Evolutionary conservation across 2,797 vertebrate genomes (phyloP).

Genomic region (Sardinella longiceps): DNA sequence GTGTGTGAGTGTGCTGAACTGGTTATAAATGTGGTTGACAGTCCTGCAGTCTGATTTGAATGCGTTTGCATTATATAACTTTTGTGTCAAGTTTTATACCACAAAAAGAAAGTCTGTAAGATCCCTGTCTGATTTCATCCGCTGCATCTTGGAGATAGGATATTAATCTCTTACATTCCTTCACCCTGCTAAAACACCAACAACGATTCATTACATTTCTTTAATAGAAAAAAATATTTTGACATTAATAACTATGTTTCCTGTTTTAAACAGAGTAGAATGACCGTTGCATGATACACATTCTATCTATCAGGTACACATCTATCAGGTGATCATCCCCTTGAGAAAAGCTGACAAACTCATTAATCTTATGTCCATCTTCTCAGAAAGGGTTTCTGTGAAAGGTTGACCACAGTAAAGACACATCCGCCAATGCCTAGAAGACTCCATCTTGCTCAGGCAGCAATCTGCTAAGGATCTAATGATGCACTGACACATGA

Average conservation of each 20-base stretch:
- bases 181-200: neutral
- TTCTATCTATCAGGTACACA: neutral
- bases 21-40: neutral
- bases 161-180: neutral
- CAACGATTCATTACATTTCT: neutral
- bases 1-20: slow-evolving; percentile 20
- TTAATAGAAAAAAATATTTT: neutral
- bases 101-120: neutral
- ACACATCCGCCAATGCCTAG: slow-evolving; percentile 32
- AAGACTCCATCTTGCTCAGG: neutral
- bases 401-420: slow-evolving; percentile 42
- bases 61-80: neutral
- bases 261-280: neutral
- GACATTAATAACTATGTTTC: neutral
- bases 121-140: neutral
- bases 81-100: neutral
- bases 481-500: neutral
- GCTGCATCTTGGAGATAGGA: neutral
- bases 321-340: neutral
- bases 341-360: neutral
- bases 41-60: neutral
- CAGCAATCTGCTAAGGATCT: slow-evolving; percentile 12
- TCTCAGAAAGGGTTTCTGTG: slow-evolving; percentile 40
- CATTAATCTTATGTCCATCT: neutral
- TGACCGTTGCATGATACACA: neutral